Percentiles rank a stretch among this genome's conserved stretches.
phyloP scores from a whole-genome alignment of 2,797 vertebrate species.

The Champsocephalus esox region DNA sequence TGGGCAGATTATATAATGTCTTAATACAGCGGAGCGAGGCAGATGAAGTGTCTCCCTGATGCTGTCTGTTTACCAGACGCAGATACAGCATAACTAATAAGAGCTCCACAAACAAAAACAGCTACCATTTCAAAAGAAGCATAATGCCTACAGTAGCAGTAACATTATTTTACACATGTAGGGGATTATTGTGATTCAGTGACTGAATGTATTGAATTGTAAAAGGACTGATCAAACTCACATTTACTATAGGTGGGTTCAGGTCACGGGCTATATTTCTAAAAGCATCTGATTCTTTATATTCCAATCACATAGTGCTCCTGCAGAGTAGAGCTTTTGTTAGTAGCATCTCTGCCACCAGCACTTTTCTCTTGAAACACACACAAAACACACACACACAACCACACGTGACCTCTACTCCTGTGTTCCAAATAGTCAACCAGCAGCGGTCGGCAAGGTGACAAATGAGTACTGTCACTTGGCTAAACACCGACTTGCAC shows the following conservation, averaged over 20 bases:
- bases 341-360: slow-evolving; percentile 30
- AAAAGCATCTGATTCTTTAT: slow-evolving; percentile 22
- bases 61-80: slow-evolving; percentile 43
- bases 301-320: slow-evolving; percentile 39
- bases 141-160: background rate
- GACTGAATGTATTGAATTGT: slow-evolving; percentile 4
- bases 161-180: background rate
- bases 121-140: background rate
- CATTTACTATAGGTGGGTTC: slow-evolving; percentile 11
- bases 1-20: slow-evolving; percentile 70
- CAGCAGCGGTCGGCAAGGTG: slow-evolving; percentile 57
- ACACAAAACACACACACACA: slow-evolving; percentile 25
- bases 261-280: slow-evolving; percentile 28
- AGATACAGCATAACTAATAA: slow-evolving; percentile 33
- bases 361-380: slow-evolving; percentile 38
- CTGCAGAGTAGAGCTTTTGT: slow-evolving; percentile 41
- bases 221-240: slow-evolving; percentile 1
- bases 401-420: slow-evolving; percentile 24
- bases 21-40: slow-evolving; percentile 48
- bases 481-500: slow-evolving; percentile 76
- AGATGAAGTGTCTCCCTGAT: slow-evolving; percentile 50
- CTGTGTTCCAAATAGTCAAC: slow-evolving; percentile 53
- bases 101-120: slow-evolving; percentile 21
- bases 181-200: background rate
- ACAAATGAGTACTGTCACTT: slow-evolving; percentile 78